Evolutionary conservation across 2,113 vertebrate genomes (phyloP).

Genomic region (Micromys minutus): DNA sequence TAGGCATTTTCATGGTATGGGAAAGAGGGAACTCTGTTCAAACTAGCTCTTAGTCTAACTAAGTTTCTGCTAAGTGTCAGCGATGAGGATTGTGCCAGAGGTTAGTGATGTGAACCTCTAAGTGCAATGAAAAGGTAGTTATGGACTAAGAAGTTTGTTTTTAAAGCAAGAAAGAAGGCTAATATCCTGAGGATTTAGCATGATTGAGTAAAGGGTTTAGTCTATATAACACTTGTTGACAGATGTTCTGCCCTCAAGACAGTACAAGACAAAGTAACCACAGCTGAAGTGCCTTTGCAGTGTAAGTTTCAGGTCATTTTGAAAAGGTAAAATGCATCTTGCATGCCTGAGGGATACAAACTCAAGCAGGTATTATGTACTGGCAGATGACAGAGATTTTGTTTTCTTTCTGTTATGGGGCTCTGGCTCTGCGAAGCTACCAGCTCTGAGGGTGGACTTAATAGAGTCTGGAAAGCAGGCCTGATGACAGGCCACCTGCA

Average conservation of each 20-base stretch:
- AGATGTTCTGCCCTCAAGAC: background rate
- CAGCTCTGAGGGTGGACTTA: background rate
- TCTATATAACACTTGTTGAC: background rate
- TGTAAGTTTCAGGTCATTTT: background rate
- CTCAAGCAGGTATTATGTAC: background rate
- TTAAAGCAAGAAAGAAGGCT: background rate
- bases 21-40: background rate
- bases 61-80: background rate
- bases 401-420: background rate
- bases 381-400: background rate
- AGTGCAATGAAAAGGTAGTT: background rate
- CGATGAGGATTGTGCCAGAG: too few species aligned
- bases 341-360: background rate
- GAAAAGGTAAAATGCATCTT: background rate
- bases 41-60: background rate
- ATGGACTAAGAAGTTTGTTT: background rate
- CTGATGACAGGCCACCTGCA: background rate
- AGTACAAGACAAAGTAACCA: background rate
- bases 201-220: background rate
- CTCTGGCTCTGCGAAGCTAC: background rate
- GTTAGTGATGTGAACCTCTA: too few species aligned
- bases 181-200: background rate
- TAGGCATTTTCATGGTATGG: background rate
- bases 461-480: background rate
- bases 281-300: background rate